A percentile compares a stretch with the other conserved stretches of the same genome.
phyloP scores from a whole-genome alignment of 1,140 invertebrate species.

The Euura saliciscinereae region DNA sequence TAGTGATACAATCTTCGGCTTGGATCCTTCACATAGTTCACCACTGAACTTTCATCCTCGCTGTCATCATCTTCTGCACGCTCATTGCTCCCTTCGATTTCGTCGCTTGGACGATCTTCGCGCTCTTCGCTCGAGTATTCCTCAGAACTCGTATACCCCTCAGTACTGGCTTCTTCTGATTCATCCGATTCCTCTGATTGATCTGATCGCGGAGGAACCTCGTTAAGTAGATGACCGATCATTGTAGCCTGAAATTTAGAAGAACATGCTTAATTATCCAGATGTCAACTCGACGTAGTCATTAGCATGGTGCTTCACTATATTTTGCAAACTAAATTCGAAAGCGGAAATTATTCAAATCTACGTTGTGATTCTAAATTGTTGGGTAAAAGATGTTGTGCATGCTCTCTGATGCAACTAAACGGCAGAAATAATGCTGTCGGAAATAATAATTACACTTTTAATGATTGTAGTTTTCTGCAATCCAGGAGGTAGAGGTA shows the following conservation, averaged over 20 bases:
- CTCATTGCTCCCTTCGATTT: neutral
- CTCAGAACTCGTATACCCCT: neutral
- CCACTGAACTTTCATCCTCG: constrained; percentile 13
- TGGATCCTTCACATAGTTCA: constrained; percentile 27
- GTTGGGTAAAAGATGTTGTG: neutral
- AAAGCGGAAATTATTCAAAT: too few relatives aligned
- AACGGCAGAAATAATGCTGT: neutral
- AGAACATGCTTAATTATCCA: neutral
- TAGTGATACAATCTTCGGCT: constrained; percentile 32
- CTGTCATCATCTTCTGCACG: constrained; percentile 20
- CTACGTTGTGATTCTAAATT: too few relatives aligned
- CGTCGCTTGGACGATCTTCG: constrained; percentile 10
- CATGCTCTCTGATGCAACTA: neutral
- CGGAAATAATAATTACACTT: constrained; percentile 4
- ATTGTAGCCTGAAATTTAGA: constrained; percentile 30
- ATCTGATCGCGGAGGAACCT: constrained; percentile 15
- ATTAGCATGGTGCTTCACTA: neutral
- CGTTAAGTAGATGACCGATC: constrained; percentile 23
- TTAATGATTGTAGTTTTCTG: constrained; percentile 41
- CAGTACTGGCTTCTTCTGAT: neutral
- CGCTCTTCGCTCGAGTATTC: neutral
- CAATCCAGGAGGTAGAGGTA: constrained; percentile 39
- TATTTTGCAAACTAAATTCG: too few relatives aligned
- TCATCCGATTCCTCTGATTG: neutral
- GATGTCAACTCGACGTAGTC: neutral